Evolutionary conservation across 2,113 vertebrate species (phyloP).

Genomic region (Microtus ochrogaster): DNA sequence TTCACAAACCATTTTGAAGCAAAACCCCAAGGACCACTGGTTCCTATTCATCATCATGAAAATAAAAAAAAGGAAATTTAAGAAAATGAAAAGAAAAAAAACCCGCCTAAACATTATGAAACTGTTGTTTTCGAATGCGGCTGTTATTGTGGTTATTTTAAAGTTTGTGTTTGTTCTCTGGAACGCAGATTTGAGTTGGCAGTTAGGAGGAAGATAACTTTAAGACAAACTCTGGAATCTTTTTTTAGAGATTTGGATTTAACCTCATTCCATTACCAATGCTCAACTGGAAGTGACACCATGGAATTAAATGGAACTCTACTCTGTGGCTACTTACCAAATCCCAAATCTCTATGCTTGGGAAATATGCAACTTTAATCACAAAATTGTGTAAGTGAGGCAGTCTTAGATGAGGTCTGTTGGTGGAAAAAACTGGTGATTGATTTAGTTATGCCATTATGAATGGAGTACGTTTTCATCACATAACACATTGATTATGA

Average conservation of each 20-base stretch:
- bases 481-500: slow-evolving; percentile 35
- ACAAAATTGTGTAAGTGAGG: slow-evolving; percentile 50
- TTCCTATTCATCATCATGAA: slow-evolving; percentile 51
- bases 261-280: slow-evolving; percentile 48
- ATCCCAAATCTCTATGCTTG: slow-evolving; percentile 32
- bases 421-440: slow-evolving; percentile 41
- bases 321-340: slow-evolving; percentile 30
- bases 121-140: slow-evolving; percentile 54
- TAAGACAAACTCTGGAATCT: slow-evolving; percentile 49
- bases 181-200: slow-evolving; percentile 45
- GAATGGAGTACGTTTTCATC: slow-evolving; percentile 53
- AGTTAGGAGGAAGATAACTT: slow-evolving; percentile 62
- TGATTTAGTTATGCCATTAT: slow-evolving; percentile 50
- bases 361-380: slow-evolving; percentile 52
- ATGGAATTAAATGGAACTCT: slow-evolving; percentile 55
- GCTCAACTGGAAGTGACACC: slow-evolving; percentile 51
- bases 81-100: neutral
- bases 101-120: neutral
- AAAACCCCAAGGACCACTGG: slow-evolving; percentile 67
- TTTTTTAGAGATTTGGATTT: slow-evolving; percentile 45
- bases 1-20: slow-evolving; percentile 72
- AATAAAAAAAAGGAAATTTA: neutral
- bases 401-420: neutral
- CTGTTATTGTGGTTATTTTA: slow-evolving; percentile 53
- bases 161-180: slow-evolving; percentile 65